Base-by-base conservation (phyloP, 2,888 invertebrate species). In the Eupithecia centaureata region DNA sequence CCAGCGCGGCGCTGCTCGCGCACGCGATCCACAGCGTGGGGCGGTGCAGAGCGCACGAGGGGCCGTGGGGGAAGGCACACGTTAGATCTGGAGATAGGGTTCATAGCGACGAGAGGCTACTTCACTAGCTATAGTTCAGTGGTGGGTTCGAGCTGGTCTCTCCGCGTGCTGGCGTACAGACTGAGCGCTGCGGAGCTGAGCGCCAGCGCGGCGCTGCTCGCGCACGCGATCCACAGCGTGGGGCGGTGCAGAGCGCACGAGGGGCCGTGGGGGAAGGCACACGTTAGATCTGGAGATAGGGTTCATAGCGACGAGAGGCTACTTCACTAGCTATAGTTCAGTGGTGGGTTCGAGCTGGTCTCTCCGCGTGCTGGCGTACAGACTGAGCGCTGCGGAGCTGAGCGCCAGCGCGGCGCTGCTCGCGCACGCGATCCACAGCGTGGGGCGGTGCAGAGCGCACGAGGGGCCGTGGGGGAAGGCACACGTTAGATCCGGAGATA, bases 201-300 rank as follows among this genome's bases (percentile, higher is more conserved):
- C 0, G 87, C 76, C 15, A 90, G 77, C 0, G 71, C 70, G 0
- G 86, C 81, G 71, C 90, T 90, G 8, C 77, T 57, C 0, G 78
- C 82, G 1, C 82, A 74, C 59, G 84, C 73, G 0, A 71, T 33
- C 88, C 87, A 87, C 1, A 91, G 67, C 0, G 77, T 68, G 0
- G 79, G 73, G 18, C 71, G 65, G 67, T 91, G 90, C n/a, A 91
- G 74, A 1, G 85, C 65, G 65, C 92, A 92, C 0, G 74, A 75
- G 0, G 81, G 81, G 28, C 82, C 82, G 32, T 76, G 64, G 0
- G 74, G 73, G 69, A 86, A 87, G 0, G 81, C 82, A 63, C 91
- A 92, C 0, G 88, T 88, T n/a, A 78, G 32, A 64, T 85, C 91
- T 92, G 83, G n/a, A n/a, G n/a, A n/a, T n/a, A n/a, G n/a, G n/a